phyloP scores from a whole-genome alignment of 2,113 vertebrate species.

The Eulemur rufifrons region DNA sequence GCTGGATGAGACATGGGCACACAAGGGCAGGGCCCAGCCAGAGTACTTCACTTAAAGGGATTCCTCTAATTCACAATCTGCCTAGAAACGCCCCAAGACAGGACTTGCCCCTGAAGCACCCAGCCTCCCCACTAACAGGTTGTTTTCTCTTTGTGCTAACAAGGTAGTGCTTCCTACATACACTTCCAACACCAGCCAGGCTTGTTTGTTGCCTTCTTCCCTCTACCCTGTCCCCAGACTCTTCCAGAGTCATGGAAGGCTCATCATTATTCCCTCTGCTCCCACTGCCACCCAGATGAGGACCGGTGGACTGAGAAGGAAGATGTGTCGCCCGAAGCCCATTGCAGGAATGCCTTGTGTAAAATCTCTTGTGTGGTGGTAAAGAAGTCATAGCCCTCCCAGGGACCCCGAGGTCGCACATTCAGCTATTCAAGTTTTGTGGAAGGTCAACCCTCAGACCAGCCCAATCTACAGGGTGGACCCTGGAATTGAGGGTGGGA shows the following conservation, averaged over 20 bases:
- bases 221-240: background rate
- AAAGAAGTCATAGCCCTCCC: background rate
- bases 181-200: background rate
- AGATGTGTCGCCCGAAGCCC: background rate
- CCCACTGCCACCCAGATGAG: background rate
- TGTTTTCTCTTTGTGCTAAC: background rate
- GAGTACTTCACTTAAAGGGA: background rate
- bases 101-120: background rate
- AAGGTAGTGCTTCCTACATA: background rate
- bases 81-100: background rate
- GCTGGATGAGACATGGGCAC: background rate
- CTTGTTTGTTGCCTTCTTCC: slow-evolving; percentile 1
- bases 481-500: background rate
- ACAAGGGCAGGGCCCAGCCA: background rate
- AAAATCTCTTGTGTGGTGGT: background rate
- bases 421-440: background rate
- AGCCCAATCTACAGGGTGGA: background rate
- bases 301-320: background rate
- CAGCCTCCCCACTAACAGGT: background rate
- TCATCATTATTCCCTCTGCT: background rate
- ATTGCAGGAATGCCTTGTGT: background rate
- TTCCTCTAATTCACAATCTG: background rate
- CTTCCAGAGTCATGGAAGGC: background rate
- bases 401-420: background rate
- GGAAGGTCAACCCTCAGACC: background rate